Evolutionary conservation across 2,797 vertebrate genomes (phyloP).

Genomic region (Mastacembelus armatus): DNA sequence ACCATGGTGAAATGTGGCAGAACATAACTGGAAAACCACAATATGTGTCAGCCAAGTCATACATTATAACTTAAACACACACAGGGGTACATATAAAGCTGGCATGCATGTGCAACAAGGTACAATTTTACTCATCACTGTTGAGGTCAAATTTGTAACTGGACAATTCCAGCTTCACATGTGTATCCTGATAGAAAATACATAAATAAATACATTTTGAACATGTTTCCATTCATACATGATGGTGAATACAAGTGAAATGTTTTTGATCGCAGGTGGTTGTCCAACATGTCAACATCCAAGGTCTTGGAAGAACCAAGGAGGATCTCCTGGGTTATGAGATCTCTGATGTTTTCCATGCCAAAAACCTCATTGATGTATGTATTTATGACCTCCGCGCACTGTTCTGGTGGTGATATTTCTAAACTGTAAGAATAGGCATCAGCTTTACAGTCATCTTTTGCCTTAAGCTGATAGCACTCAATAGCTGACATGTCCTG

Average conservation of each 20-base stretch:
- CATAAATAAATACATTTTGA: background rate
- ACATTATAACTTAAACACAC: no score
- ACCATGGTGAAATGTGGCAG: no score
- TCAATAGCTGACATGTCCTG: background rate
- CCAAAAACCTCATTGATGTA: slow-evolving; percentile 96
- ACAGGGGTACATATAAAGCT: no score
- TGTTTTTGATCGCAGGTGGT: slow-evolving; percentile 85
- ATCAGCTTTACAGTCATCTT: background rate
- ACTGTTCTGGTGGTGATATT: background rate
- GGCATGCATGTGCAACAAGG: background rate
- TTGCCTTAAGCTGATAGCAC: background rate
- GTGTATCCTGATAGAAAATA: no score
- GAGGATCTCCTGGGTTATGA: slow-evolving; percentile 95
- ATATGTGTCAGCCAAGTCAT: no score
- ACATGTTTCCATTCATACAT: background rate
- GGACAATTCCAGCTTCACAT: no score
- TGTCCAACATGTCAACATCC: slow-evolving; percentile 94
- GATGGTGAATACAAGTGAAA: background rate
- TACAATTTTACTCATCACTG: background rate
- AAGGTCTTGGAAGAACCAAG: slow-evolving; percentile 95
- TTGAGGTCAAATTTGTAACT: no score
- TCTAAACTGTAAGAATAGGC: background rate
- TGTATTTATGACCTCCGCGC: slow-evolving; percentile 61
- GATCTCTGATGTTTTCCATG: slow-evolving; percentile 93
- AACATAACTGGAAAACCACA: no score